phyloP scores from a whole-genome alignment of 2,113 vertebrate genomes.

The Mesembrinibis cayennensis region DNA sequence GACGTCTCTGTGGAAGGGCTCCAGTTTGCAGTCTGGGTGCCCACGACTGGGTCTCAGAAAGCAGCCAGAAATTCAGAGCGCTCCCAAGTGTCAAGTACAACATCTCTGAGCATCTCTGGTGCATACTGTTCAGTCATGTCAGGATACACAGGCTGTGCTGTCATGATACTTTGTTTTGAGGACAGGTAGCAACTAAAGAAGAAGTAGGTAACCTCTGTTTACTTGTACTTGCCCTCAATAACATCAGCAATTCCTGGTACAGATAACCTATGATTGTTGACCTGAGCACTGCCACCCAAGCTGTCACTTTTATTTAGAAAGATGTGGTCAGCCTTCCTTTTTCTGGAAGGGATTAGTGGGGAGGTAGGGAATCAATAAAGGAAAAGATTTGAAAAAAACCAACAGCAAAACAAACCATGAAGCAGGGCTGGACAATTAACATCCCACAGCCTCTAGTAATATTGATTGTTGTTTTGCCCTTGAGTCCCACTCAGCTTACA shows the following conservation, averaged over 20 bases:
- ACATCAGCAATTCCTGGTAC: background rate
- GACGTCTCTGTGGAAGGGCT: background rate
- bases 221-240: conserved; percentile 33
- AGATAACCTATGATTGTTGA: conserved; percentile 34
- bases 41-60: background rate
- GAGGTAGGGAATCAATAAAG: conserved; percentile 39
- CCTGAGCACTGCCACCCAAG: background rate
- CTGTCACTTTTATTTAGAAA: conserved; percentile 50
- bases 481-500: conserved; percentile 17
- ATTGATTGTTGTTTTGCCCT: conserved; percentile 62
- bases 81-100: background rate
- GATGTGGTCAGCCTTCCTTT: background rate
- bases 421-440: conserved; percentile 43
- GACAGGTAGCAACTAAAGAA: background rate
- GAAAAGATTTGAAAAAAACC: conserved; percentile 1
- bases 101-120: background rate
- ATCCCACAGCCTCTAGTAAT: conserved; percentile 52
- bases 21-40: background rate
- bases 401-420: conserved; percentile 21
- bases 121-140: background rate
- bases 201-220: conserved; percentile 8
- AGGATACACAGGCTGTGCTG: background rate
- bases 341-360: conserved; percentile 21
- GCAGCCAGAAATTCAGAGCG: background rate
- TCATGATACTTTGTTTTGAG: background rate